Evolutionary conservation across 2,113 vertebrate species (phyloP).

Genomic region (Alaudala cheleensis): DNA sequence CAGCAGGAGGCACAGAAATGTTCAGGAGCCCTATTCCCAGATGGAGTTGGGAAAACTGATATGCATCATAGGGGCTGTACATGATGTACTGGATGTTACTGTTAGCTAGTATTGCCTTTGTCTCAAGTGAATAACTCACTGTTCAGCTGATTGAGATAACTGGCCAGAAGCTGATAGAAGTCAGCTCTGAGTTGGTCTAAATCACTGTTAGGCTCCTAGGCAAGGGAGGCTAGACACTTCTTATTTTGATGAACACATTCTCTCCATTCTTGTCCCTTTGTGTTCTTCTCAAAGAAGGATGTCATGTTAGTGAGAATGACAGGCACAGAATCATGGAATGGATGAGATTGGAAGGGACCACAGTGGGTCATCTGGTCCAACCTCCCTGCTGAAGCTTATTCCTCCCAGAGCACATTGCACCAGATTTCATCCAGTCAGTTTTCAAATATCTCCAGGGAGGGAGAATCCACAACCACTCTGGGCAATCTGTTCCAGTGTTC

Average conservation of each 20-base stretch:
- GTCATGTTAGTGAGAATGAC: background rate
- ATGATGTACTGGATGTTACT: background rate
- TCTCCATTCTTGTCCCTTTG: background rate
- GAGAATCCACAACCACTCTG: background rate
- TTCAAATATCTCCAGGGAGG: background rate
- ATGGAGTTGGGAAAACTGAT: background rate
- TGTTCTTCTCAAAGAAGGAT: background rate
- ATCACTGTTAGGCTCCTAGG: background rate
- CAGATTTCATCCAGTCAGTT: background rate
- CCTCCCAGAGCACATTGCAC: background rate
- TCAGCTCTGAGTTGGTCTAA: background rate
- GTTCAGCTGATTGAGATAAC: background rate
- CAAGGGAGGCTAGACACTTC: background rate
- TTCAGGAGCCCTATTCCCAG: background rate
- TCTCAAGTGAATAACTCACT: background rate
- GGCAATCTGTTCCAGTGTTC: no score
- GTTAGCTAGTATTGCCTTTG: background rate
- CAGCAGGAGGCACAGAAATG: background rate
- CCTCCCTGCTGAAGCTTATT: background rate
- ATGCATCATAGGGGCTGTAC: background rate
- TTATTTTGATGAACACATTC: background rate
- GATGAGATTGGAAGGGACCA: background rate
- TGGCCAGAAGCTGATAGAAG: background rate
- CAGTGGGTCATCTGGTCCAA: background rate
- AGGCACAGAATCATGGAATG: background rate